Percentiles rank a stretch among this genome's conserved stretches.
Evolutionary conservation across 2,113 vertebrate genomes (phyloP).

Genomic region (Capricornis sumatraensis): DNA sequence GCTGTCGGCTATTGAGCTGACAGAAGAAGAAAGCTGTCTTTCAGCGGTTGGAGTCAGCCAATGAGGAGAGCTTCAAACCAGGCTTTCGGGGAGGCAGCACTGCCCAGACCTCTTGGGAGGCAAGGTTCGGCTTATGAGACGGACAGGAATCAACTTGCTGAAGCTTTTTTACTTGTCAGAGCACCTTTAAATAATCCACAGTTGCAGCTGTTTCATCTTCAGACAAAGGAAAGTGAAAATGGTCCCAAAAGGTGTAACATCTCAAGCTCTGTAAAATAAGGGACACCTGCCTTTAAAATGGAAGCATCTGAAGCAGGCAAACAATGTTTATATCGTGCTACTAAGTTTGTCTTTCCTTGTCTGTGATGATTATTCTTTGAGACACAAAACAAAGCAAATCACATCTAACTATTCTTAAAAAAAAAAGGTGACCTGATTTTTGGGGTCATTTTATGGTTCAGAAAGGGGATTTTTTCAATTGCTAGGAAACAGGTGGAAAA

Average conservation of each 20-base stretch:
- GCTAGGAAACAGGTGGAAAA: neutral
- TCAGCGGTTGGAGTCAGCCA: neutral
- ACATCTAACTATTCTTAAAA: neutral
- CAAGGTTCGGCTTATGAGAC: neutral
- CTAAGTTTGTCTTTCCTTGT: neutral
- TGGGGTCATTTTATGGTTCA: neutral
- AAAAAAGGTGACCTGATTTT: neutral
- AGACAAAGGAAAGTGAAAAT: conserved; percentile 20
- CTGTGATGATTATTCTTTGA: neutral
- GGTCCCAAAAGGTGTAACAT: neutral
- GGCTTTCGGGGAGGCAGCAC: neutral
- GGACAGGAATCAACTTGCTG: conserved; percentile 66
- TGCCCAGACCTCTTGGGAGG: neutral
- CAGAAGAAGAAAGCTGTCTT: neutral
- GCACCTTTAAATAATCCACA: conserved; percentile 9
- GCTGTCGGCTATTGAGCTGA: neutral
- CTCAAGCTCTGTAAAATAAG: neutral
- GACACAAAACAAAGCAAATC: neutral
- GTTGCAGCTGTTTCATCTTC: neutral
- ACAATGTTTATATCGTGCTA: neutral
- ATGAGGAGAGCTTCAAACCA: conserved; percentile 14
- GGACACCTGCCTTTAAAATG: neutral
- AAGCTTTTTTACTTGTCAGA: conserved; percentile 55
- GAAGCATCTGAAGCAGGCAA: neutral
- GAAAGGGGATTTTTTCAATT: neutral